A percentile compares a stretch with the other conserved stretches of the same genome.
These are phyloP conservation scores for Strigops habroptila DNA, from an alignment of 2,113 vertebrate genomes.

Conservation along the genomic window DNA sequence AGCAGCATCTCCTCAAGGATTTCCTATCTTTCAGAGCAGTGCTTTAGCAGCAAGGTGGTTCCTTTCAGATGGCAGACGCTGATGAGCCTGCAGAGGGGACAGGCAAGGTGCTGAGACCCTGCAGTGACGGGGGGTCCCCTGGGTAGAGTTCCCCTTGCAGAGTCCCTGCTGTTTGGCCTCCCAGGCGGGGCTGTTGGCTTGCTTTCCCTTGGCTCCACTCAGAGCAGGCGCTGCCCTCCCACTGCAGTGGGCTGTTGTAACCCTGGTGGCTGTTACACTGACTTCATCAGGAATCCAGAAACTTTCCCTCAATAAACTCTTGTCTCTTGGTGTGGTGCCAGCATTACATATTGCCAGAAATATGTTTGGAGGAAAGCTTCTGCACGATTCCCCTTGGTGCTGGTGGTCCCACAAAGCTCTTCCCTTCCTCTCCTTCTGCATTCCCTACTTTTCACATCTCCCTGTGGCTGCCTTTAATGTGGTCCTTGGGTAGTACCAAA, in stretches of 20 bases:
- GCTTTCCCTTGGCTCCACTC: not conserved
- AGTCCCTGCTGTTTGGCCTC: not conserved
- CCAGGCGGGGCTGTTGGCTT: not conserved
- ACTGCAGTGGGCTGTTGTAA: not conserved
- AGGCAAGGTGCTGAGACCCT: not conserved
- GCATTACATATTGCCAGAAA: conserved; percentile 37
- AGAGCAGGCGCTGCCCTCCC: not conserved
- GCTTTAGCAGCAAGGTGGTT: not conserved
- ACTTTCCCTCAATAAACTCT: conserved; percentile 32
- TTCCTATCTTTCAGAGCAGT: not conserved
- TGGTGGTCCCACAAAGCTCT: not conserved
- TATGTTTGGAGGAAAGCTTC: conserved; percentile 27
- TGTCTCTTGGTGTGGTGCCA: not conserved
- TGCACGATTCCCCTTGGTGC: not conserved
- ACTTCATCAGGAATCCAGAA: not conserved
- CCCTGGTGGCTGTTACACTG: not conserved
- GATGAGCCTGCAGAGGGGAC: not conserved
- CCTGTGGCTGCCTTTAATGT: not conserved
- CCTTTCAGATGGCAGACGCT: not conserved
- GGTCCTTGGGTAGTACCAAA: not conserved
- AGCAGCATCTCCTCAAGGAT: not conserved
- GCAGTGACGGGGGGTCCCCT: not conserved
- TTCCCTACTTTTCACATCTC: not conserved
- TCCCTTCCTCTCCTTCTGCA: not conserved
- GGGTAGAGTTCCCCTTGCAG: accelerated